Conservation (phyloP, 2,797 vertebrate species). For the Hirundo rustica region DNA sequence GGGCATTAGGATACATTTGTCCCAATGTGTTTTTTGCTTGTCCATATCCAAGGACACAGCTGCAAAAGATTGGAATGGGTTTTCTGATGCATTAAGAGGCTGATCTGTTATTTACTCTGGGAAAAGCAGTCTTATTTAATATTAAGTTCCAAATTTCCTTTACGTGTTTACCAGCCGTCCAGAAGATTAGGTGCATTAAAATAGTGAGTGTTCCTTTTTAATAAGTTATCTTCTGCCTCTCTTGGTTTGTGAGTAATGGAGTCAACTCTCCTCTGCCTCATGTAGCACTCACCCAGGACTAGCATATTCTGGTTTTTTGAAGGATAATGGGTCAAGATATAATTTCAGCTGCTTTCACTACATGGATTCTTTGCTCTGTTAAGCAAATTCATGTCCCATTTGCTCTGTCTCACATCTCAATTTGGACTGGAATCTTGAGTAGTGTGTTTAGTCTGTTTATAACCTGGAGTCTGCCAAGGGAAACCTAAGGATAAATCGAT, state of each 20-base stretch:
- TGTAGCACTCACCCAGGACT: background rate
- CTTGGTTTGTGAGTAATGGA: background rate
- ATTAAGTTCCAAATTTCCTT: constrained; percentile 2
- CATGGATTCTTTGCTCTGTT: background rate
- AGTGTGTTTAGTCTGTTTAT: background rate
- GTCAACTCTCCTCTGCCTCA: background rate
- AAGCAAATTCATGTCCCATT: background rate
- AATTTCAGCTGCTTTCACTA: background rate
- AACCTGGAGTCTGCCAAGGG: background rate
- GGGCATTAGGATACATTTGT: background rate
- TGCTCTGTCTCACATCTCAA: background rate
- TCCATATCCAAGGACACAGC: background rate
- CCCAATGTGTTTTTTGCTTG: background rate
- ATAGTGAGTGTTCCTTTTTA: background rate
- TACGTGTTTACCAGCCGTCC: background rate
- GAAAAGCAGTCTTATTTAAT: constrained; percentile 3
- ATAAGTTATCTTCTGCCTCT: background rate
- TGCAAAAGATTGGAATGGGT: background rate
- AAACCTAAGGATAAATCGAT: background rate
- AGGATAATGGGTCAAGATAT: background rate
- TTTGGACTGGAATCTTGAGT: background rate
- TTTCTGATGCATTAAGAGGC: background rate
- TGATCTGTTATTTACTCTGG: constrained; percentile 28
- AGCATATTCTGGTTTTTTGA: background rate
- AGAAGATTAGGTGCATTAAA: background rate